Evolutionary conservation across 2,113 vertebrate species (phyloP), one percentile per base, ranked within the genome.

Genomic region (Parus major): DNA sequence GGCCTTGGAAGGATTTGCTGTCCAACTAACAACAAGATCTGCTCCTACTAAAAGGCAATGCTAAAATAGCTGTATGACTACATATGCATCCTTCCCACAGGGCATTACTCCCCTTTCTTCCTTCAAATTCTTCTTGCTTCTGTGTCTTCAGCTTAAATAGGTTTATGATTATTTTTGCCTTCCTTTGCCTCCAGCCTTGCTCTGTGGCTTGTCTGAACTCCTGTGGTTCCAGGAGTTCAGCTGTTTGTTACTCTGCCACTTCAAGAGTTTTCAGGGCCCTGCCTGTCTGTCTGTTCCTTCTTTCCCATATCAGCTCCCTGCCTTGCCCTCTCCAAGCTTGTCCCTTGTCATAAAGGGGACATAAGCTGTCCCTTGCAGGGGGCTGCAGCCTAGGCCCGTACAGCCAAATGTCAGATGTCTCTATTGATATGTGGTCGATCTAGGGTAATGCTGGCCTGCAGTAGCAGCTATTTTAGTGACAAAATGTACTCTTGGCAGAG

Each of bases 201-300:
- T 66, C 49, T 14, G 21, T 75, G 60, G 42, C 27, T 66, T 63
- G 50, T 39, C 46, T 2, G 1, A 86, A 21, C 29, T 53, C 33
- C 10, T 7, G 35, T 9, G 14, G 47, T 36, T 84, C 36, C 9
- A 1, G 44, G 0, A 0, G 20, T 50, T 84, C 52, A 47, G 41
- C 49, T 53, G 7, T 70, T 90, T 57, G 31, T 70, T 17, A n/a
- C 35, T 57, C 27, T 64, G 15, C 12, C 15, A 9, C 14, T 42
- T 83, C 71, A 28, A 35, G 39, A 49, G 39, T n/a, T 88, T 71
- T 50, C 49, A 47, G 57, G 56, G 42, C 18, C 23, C 25, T 68
- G 18, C 11, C 22, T 15, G 33, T 24, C 49, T 68, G 35, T 55
- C 53, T 50, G 53, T 18, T 50, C 57, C 49, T 82, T 50, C 52